Base-by-base conservation (phyloP, 2,888 invertebrate genomes). In the Allygus modestus region DNA sequence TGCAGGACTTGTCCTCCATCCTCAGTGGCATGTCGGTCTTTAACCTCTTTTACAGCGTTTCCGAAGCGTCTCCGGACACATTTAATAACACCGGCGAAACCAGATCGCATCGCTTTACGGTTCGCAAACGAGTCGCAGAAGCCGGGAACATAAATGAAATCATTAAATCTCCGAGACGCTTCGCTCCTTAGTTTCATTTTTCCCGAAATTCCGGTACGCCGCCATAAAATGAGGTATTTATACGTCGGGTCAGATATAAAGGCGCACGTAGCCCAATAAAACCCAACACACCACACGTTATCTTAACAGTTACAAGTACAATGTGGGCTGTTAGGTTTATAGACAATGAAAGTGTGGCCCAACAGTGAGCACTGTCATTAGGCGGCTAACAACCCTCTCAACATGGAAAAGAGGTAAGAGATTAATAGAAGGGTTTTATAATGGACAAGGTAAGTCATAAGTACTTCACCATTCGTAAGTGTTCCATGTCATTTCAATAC, bases 261-360 rank as follows among this genome's bases (percentile, higher is more conserved):
- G 65, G 9, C 65, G 31, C 65, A 65, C 65, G 65, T 65, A 65
- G 65, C 1, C 65, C 17, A 65, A 65, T 65, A 65, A 65, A 65
- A 65, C 28, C 28, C 65, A 65, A 65, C n/a, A 65, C 54, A 1
- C 65, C 65, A 4, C 28, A 65, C 28, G 54, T 54, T 65, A 65
- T 65, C 65, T 65, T 65, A 65, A 65, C 28, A 65, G 65, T 0
- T 31, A 65, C 65, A 65, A 15, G 28, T 65, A 15, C 65, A 15
- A 20, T 54, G 54, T 54, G 65, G 65, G 65, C 65, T 65, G 65
- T 65, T 65, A 65, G 65, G 65, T 65, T 65, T 65, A 65, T 65
- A 65, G 65, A 65, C 65, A 65, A 65, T 65, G 65, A 65, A 65
- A 28, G 65, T 28, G 65, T 65, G 65, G 26, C 7, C 65, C 65